A percentile compares a stretch with the other conserved stretches of the same genome.
Evolutionary conservation across 1,140 invertebrate species (phyloP).

Genomic region (Drosophila bocki): DNA sequence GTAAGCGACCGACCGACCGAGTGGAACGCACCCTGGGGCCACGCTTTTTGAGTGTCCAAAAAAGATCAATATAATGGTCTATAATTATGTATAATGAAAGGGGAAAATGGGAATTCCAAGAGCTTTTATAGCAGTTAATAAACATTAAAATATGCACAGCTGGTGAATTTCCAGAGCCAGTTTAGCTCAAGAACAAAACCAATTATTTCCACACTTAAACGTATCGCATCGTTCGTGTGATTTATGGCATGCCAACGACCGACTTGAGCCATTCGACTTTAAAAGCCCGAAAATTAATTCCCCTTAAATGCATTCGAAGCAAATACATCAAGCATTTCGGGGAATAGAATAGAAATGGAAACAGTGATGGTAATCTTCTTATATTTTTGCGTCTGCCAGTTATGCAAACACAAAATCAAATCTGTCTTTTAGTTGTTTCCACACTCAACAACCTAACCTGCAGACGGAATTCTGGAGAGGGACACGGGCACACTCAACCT

Average conservation of each 20-base stretch:
- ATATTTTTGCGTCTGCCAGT: constrained; percentile 10
- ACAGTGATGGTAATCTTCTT: constrained; percentile 32
- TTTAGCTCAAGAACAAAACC: constrained; percentile 22
- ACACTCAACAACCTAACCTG: constrained; percentile 21
- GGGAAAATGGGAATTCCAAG: constrained; percentile 28
- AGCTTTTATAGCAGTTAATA: constrained; percentile 35
- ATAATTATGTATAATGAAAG: constrained; percentile 71
- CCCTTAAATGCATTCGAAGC: constrained; percentile 4
- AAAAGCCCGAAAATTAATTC: constrained; percentile 17
- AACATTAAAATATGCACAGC: constrained; percentile 37
- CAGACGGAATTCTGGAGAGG: background rate
- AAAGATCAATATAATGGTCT: constrained; percentile 54
- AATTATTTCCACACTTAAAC: constrained; percentile 27
- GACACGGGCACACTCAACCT: constrained; percentile 21
- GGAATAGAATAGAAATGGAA: background rate
- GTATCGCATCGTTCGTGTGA: constrained; percentile 9
- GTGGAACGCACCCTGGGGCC: background rate
- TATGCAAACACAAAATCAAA: constrained; percentile 41
- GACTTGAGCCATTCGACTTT: background rate
- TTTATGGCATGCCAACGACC: constrained; percentile 23
- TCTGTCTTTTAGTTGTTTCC: constrained; percentile 24
- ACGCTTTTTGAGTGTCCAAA: constrained; percentile 20
- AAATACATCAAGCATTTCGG: background rate
- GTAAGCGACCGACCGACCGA: background rate
- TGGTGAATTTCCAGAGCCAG: constrained; percentile 18